Evolutionary conservation across 1,140 invertebrate species (phyloP), one percentile per base, ranked within the genome.

Genomic region (Drosophila prosaltans): DNA sequence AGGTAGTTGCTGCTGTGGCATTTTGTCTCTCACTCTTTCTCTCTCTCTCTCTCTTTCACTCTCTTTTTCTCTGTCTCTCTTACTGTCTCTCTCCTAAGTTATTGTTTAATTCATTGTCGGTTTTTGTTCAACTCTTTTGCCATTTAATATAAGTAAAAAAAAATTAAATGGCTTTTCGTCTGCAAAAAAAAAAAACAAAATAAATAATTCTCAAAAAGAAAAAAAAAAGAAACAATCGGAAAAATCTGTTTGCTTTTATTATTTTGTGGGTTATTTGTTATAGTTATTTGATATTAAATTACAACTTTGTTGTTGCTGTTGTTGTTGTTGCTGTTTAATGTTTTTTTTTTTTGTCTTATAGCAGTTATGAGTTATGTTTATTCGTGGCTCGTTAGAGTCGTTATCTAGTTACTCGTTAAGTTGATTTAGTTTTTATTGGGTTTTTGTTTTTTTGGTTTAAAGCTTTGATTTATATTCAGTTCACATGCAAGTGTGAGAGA

Each of bases 401-500:
- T 72, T 69, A 75, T 66, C 71, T 26, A 51, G 57, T 70, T 71
- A 72, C 76, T 76, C 65, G 64, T 67, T 74, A 67, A 51, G 69
- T 65, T 36, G 21, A 40, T 60, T 62, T 60, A 62, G 40, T 74
- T 64, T 36, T 64, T 67, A 32, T 16, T 43, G 3, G 32, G 3
- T 61, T 83, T 65, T 71, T 75, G 28, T 41, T 40, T 61, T 26
- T 43, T 24, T 65, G 10, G 74, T 62, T 62, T 62, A 51, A 78
- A 36, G 59, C 64, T 78, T 43, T 55, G 40, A 67, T 66, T 86
- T 78, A 78, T 76, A 68, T 62, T 30, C 62, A 66, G 57, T 68
- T 45, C 61, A 84, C 81, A 78, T 84, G 78, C 71, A 65, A 75
- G 74, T 77, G 54, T 70, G n/a, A 51, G 63, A 78, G 80, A 88